Evolutionary conservation across 2,888 invertebrate genomes (phyloP), one percentile per base, ranked within the genome.

Genomic region (Pristionchus mayeri): DNA sequence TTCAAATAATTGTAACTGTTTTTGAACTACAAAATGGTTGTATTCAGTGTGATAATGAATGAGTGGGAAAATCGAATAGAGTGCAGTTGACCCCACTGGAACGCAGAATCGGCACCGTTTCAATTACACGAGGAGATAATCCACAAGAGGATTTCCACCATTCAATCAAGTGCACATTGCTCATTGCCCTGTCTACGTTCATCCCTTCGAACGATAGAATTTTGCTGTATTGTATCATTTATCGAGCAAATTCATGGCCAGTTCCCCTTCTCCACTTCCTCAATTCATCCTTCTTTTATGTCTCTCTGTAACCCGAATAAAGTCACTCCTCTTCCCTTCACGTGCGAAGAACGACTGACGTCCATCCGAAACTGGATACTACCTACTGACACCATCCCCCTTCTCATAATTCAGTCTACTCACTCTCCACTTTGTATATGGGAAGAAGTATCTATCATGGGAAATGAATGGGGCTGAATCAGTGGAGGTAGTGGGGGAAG

Each of bases 61-160:
- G n/a, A n/a, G n/a, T n/a, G n/a, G n/a, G n/a, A n/a, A n/a, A n/a
- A n/a, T n/a, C n/a, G n/a, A n/a, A n/a, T n/a, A n/a, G n/a, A n/a
- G n/a, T n/a, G n/a, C n/a, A n/a, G n/a, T n/a, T n/a, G n/a, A n/a
- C n/a, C n/a, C n/a, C n/a, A n/a, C n/a, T n/a, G n/a, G n/a, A n/a
- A n/a, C n/a, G n/a, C n/a, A n/a, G 34, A 11, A 63, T 63, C 63
- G 63, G 63, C 63, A 37, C 34, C 16, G 34, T 63, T 63, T 63
- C 63, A 63, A 63, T 34, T 63, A 63, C 37, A 30, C 3, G 1
- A 34, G 18, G 63, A 34, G 63, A 63, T 63, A 63, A 63, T 63
- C 63, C 63, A 63, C 34, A 16, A 63, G 63, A 37, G 63, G 63
- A 63, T 34, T 63, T 34, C 34, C 63, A 34, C 63, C 37, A 2